These are phyloP conservation scores for Holothuria glaberrima DNA, from an alignment of 35 echinoderm and acorn worm species.

Conservation along the genomic window DNA sequence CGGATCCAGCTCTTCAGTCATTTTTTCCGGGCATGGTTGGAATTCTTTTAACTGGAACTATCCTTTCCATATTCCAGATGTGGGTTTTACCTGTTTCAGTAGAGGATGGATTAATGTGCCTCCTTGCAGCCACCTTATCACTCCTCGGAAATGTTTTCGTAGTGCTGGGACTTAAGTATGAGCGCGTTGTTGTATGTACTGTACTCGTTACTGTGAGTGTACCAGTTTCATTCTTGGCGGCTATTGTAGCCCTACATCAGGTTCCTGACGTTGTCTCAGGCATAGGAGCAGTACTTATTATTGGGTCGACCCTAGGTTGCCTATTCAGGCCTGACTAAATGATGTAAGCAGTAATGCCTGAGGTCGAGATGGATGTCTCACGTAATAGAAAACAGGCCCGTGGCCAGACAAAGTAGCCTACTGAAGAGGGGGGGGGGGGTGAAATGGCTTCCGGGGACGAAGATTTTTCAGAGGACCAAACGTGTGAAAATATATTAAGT, in stretches of 20 bases:
- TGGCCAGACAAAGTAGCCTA: too few relatives aligned
- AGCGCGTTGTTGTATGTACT: not conserved
- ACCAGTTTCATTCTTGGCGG: conserved; percentile 15
- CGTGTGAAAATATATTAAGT: too few relatives aligned
- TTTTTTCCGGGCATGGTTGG: not conserved
- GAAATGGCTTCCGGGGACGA: too few relatives aligned
- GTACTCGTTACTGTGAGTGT: not conserved
- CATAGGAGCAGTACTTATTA: not conserved
- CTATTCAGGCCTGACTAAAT: too few relatives aligned
- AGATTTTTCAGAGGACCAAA: too few relatives aligned
- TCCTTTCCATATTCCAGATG: not conserved
- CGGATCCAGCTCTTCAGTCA: not conserved
- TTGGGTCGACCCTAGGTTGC: conserved; percentile 6
- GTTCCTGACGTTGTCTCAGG: not conserved
- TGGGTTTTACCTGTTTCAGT: not conserved
- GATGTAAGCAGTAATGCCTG: too few relatives aligned
- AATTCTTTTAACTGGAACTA: not conserved
- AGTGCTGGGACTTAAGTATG: conserved; percentile 31
- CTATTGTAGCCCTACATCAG: not conserved
- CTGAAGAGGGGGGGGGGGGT: too few relatives aligned
- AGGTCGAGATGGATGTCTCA: too few relatives aligned
- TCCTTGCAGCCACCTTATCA: conserved; percentile 14
- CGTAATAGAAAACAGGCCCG: too few relatives aligned
- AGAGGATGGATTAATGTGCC: conserved; percentile 4
- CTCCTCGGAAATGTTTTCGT: conserved; percentile 13